Evolutionary conservation across 2,113 vertebrate species (phyloP).

Genomic region (Ardeotis arabs): DNA sequence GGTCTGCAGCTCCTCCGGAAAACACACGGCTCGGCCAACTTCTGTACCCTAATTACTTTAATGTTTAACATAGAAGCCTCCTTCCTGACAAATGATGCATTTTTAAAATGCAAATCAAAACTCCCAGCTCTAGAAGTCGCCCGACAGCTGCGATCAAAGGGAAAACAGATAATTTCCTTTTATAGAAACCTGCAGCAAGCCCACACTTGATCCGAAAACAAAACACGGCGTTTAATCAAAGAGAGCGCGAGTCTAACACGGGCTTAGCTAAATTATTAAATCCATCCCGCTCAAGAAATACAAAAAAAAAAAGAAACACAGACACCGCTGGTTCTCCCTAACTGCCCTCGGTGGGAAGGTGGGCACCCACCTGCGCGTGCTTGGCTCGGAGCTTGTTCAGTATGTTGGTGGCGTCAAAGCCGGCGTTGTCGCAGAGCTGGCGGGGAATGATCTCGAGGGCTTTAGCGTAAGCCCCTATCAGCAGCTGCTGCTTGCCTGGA

Average conservation of each 20-base stretch:
- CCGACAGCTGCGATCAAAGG: background rate
- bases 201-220: background rate
- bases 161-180: background rate
- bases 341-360: fast-evolving
- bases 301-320: background rate
- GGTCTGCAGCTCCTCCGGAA: background rate
- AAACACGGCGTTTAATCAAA: background rate
- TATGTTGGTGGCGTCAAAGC: slow-evolving; percentile 99
- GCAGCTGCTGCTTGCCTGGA: slow-evolving; percentile 95
- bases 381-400: slow-evolving; percentile 97
- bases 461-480: slow-evolving; percentile 96
- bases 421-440: slow-evolving; percentile 97
- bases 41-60: background rate
- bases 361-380: slow-evolving; percentile 89
- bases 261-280: fast-evolving
- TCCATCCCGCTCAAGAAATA: too few relatives aligned
- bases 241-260: background rate
- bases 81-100: background rate
- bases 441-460: slow-evolving; percentile 96
- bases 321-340: fast-evolving
- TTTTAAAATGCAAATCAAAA: background rate
- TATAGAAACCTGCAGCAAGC: background rate
- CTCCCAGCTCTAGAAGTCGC: background rate
- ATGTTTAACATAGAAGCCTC: background rate
- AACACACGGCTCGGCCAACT: fast-evolving